Conservation (phyloP, 2,113 vertebrate species). For the Oreochromis aureus region DNA sequence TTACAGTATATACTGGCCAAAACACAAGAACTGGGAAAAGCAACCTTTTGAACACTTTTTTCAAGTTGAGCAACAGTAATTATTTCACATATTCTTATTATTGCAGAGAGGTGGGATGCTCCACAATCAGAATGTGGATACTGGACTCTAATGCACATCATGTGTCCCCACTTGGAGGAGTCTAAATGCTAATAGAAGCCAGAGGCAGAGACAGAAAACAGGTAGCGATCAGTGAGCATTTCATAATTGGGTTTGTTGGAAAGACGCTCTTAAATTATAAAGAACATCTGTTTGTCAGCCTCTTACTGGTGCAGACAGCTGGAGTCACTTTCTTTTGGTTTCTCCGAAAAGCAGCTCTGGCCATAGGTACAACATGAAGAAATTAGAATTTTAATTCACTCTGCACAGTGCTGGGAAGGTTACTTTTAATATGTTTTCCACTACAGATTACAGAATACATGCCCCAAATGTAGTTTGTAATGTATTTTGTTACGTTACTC, state of each 20-base stretch:
- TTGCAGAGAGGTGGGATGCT: neutral
- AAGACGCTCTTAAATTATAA: neutral
- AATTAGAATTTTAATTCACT: neutral
- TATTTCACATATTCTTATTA: constrained; percentile 16
- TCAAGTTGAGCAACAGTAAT: constrained; percentile 3
- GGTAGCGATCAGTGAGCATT: neutral
- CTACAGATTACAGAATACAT: neutral
- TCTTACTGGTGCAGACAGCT: neutral
- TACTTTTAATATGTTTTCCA: neutral
- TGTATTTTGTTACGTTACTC: too few relatives aligned
- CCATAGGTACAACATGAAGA: neutral
- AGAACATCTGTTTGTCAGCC: neutral
- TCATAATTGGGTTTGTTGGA: neutral
- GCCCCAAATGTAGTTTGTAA: neutral
- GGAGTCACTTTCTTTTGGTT: neutral
- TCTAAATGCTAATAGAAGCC: constrained; percentile 19
- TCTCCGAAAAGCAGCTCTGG: neutral
- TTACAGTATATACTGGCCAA: neutral
- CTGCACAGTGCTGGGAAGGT: too few relatives aligned
- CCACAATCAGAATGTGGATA: constrained; percentile 16
- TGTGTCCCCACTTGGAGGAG: constrained; percentile 36
- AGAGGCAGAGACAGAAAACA: neutral
- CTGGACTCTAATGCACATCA: constrained; percentile 23
- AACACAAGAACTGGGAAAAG: neutral
- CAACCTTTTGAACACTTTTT: neutral